phyloP scores from a whole-genome alignment of 2,113 vertebrate genomes.

The Lamprotornis superbus region DNA sequence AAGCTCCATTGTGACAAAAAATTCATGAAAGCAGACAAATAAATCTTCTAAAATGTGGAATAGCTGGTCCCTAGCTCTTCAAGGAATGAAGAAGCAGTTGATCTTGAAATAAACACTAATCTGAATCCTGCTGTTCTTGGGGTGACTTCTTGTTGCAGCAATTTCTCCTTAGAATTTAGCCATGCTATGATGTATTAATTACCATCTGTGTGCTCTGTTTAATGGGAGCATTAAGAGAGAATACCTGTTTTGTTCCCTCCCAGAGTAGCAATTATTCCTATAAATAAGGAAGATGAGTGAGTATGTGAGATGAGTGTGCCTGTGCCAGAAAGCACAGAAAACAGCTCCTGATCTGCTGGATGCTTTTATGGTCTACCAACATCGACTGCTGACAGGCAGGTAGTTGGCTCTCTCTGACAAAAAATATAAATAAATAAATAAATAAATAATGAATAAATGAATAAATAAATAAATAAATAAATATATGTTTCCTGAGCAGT shows the following conservation, averaged over 20 bases:
- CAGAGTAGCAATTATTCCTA: neutral
- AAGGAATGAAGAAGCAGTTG: neutral
- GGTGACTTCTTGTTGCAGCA: neutral
- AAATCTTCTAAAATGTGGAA: conserved; percentile 42
- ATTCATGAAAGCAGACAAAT: conserved; percentile 34
- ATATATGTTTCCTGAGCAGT: neutral
- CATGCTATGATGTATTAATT: conserved; percentile 38
- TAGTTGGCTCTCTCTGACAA: neutral
- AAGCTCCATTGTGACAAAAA: conserved; percentile 42
- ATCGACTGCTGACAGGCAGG: neutral
- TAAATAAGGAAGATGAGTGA: neutral
- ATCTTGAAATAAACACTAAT: neutral
- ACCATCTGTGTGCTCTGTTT: conserved; percentile 8
- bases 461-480: neutral
- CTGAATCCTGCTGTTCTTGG: neutral
- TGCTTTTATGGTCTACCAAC: neutral
- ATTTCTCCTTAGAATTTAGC: neutral
- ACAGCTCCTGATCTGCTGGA: neutral
- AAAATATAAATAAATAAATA: neutral
- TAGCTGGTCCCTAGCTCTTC: conserved; percentile 19
- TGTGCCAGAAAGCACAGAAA: neutral
- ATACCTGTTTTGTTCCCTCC: neutral
- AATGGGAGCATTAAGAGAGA: conserved; percentile 12
- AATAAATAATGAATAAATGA: too few species aligned
- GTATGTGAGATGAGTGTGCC: neutral